Percentiles rank a stretch among this genome's conserved stretches.
Evolutionary conservation across 2,797 vertebrate species (phyloP).

Genomic region (Centropyge bicolor): DNA sequence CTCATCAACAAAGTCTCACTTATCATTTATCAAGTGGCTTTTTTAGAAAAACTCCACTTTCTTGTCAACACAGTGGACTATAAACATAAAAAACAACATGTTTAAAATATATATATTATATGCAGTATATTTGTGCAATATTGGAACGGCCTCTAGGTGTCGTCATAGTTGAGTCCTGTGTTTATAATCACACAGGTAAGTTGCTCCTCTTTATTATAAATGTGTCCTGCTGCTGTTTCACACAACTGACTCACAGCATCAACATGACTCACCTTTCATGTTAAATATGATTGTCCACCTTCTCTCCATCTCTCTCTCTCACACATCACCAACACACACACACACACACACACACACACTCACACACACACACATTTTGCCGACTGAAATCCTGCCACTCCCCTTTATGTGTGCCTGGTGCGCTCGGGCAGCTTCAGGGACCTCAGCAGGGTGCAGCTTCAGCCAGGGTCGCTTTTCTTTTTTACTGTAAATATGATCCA

Average conservation of each 20-base stretch:
- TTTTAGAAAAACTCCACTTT: neutral
- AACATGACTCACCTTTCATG: neutral
- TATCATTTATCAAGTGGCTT: neutral
- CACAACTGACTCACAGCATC: neutral
- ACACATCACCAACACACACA: neutral
- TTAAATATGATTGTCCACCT: neutral
- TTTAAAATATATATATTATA: neutral
- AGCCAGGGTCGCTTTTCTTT: neutral
- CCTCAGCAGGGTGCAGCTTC: slow-evolving; percentile 32
- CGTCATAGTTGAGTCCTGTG: neutral
- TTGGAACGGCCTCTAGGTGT: slow-evolving; percentile 44
- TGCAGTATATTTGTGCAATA: neutral
- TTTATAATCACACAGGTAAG: neutral
- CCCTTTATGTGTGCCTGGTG: slow-evolving; percentile 64
- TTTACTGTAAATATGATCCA: slow-evolving; percentile 14
- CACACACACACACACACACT: neutral
- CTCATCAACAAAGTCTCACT: too few relatives aligned
- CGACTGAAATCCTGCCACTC: slow-evolving; percentile 60
- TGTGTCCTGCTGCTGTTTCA: too few relatives aligned
- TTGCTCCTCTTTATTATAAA: neutral
- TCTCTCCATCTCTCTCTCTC: neutral
- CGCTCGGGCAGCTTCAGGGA: slow-evolving; percentile 26
- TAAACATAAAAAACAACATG: neutral
- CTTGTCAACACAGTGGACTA: neutral
- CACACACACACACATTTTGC: slow-evolving; percentile 34